Evolutionary conservation across 2,113 vertebrate species (phyloP), one percentile per base, ranked within the genome.

Genomic region (Sebastes schlegelii): DNA sequence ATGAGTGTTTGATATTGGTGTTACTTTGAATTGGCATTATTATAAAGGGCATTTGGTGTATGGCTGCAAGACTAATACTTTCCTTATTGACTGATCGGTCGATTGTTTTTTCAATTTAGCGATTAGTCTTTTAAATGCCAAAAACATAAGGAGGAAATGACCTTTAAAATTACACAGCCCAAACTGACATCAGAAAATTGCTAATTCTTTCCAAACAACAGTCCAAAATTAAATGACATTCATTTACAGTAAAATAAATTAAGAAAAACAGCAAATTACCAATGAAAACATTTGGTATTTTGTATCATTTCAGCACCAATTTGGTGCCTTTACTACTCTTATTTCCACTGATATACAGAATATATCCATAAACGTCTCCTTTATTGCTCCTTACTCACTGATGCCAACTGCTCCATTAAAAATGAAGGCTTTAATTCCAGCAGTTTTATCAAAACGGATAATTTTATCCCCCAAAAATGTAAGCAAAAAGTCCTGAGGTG

Each of bases 331-430:
- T 21, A 51, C 5, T 14, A 0, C 51, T 49, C 14, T 17, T 12
- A 26, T 7, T 46, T n/a, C n/a, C 4, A 14, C 1, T 46, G n/a
- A 80, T 5, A 11, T 4, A 11, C 13, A n/a, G 51, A 1, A 40
- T 16, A 21, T 57, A 17, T 21, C 12, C 49, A 12, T 1, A 45
- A 10, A 14, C 2, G 6, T 72, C 11, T 72, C 16, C 2, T 45
- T 8, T 26, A 34, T 42, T 34, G 13, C 17, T 23, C 8, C 13
- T 43, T 4, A 40, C 23, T 23, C 0, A 26, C 6, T 21, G 40
- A 40, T 23, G 51, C 61, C 61, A 76, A 19, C 49, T 26, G n/a
- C 21, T 65, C 49, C 74, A 55, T 66, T 76, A 46, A 46, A 42
- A 46, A 17, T 2, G n/a, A 66, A 0, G 9, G 14, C 17, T 40